Percentiles rank a stretch among this genome's conserved stretches.
Conservation (phyloP, 2,113 vertebrate genomes). For the Tautogolabrus adspersus region DNA sequence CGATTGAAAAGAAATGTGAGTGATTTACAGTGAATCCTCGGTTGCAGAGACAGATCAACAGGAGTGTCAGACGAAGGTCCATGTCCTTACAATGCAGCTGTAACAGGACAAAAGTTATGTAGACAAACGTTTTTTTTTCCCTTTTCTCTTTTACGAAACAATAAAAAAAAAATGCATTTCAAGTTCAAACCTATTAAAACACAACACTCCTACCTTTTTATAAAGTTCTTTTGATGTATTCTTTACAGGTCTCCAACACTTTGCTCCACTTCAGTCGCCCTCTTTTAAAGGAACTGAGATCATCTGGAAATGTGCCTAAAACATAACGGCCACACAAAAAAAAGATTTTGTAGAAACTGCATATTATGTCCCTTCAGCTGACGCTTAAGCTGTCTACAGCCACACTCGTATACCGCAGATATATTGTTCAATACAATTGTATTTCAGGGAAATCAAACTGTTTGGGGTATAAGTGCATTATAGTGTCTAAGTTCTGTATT, state of each 20-base stretch:
- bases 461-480: background rate
- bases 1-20: background rate
- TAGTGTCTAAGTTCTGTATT: background rate
- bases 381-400: background rate
- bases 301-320: slow-evolving; percentile 30
- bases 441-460: background rate
- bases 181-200: background rate
- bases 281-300: slow-evolving; percentile 21
- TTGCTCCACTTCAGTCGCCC: background rate
- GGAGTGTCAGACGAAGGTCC: slow-evolving; percentile 82
- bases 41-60: slow-evolving; percentile 80
- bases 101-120: slow-evolving; percentile 31
- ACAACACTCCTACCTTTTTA: slow-evolving; percentile 28
- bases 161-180: slow-evolving; percentile 1
- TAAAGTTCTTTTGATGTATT: slow-evolving; percentile 6
- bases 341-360: background rate
- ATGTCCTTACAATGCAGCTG: slow-evolving; percentile 77
- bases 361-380: slow-evolving; percentile 1
- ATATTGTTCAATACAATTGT: background rate
- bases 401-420: background rate
- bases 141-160: background rate
- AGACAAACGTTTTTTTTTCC: no score
- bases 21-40: slow-evolving; percentile 79
- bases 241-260: slow-evolving; percentile 24
- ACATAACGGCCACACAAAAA: background rate